Evolutionary conservation across 2,797 vertebrate genomes (phyloP).

Genomic region (Anguilla marmorata): DNA sequence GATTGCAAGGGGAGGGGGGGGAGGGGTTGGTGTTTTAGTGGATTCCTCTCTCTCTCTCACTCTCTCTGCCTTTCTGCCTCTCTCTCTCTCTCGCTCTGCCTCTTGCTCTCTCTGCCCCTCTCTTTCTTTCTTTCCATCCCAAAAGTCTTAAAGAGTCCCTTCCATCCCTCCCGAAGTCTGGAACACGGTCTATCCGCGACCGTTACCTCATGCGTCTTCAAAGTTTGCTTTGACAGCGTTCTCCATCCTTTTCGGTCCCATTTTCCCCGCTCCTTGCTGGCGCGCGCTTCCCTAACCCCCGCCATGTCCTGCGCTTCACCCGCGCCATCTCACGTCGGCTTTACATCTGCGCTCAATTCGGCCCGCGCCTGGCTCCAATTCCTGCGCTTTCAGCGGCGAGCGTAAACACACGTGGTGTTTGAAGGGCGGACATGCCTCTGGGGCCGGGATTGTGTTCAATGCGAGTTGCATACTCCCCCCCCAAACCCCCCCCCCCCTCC

Average conservation of each 20-base stretch:
- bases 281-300: neutral
- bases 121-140: neutral
- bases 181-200: neutral
- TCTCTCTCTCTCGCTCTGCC: neutral
- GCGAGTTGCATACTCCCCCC: neutral
- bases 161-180: neutral
- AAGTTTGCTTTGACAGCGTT: neutral
- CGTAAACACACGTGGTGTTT: slow-evolving; percentile 16
- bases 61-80: neutral
- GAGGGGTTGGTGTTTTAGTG: neutral
- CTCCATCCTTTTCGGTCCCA: neutral
- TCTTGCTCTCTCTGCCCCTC: neutral
- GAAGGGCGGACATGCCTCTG: slow-evolving; percentile 21
- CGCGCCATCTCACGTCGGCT: neutral
- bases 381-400: slow-evolving; percentile 14
- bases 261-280: neutral
- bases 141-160: neutral
- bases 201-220: neutral
- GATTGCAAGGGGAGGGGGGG: no score
- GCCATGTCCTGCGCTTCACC: neutral
- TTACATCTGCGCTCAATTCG: slow-evolving; percentile 14
- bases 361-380: slow-evolving; percentile 9
- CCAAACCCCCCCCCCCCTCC: neutral
- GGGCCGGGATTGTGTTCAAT: slow-evolving; percentile 5
- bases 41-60: neutral